Conservation (phyloP, 2,113 vertebrate species). For the Ctenodactylus gundi region DNA sequence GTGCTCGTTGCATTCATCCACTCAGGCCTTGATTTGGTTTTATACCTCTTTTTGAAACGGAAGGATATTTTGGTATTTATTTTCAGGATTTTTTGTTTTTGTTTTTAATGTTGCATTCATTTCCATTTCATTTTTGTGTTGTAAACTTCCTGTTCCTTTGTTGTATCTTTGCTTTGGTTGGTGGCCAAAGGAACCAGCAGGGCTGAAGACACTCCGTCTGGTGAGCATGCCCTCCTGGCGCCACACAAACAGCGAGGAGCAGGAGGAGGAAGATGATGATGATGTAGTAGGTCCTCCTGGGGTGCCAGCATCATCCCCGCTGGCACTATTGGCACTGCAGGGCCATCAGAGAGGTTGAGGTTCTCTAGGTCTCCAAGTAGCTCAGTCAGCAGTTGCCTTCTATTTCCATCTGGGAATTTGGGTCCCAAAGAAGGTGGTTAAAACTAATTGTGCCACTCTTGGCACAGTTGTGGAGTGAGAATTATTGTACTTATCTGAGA, state of each 20-base stretch:
- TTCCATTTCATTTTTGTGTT: slow-evolving; percentile 66
- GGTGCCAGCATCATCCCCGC: not conserved
- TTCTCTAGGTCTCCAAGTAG: slow-evolving; percentile 55
- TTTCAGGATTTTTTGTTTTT: slow-evolving; percentile 35
- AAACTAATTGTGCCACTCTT: slow-evolving; percentile 61
- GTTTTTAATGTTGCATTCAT: slow-evolving; percentile 74
- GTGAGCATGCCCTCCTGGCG: slow-evolving; percentile 86
- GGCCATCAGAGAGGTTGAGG: slow-evolving; percentile 73
- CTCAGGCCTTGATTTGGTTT: slow-evolving; percentile 41
- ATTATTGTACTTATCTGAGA: slow-evolving; percentile 17
- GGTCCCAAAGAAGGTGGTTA: slow-evolving; percentile 69
- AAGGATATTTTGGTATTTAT: slow-evolving; percentile 42
- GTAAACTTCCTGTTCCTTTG: slow-evolving; percentile 72
- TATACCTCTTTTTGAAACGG: slow-evolving; percentile 24
- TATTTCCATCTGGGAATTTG: not conserved
- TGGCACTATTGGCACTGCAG: slow-evolving; percentile 55
- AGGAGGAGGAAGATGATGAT: slow-evolving; percentile 88
- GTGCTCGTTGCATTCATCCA: not conserved
- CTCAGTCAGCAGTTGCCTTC: slow-evolving; percentile 23
- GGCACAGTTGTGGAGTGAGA: not conserved
- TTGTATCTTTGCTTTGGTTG: slow-evolving; percentile 69
- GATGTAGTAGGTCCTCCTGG: slow-evolving; percentile 85
- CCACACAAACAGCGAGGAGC: slow-evolving; percentile 83
- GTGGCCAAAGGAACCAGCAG: slow-evolving; percentile 84
- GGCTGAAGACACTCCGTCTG: slow-evolving; percentile 86